These are phyloP conservation scores for Anguilla marmorata DNA, from an alignment of 2,797 vertebrate species.

Conservation along the genomic window DNA sequence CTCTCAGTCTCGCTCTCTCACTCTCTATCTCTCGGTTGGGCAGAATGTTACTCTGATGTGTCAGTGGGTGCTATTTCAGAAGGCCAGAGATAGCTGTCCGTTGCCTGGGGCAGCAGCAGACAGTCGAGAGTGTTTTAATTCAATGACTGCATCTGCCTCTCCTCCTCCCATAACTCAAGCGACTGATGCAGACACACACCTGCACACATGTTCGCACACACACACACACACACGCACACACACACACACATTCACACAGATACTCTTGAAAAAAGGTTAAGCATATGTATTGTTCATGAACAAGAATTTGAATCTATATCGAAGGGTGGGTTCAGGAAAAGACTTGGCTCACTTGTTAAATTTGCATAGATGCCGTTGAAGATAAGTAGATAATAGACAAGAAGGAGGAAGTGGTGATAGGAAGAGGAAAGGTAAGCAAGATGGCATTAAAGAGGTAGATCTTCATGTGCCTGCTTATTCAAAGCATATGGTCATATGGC, in stretches of 20 bases:
- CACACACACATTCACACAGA: background rate
- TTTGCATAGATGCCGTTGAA: background rate
- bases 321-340: background rate
- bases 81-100: constrained; percentile 30
- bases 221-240: background rate
- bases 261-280: background rate
- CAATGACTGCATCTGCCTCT: background rate
- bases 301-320: background rate
- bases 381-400: too few relatives aligned
- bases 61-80: background rate
- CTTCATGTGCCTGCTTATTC: background rate
- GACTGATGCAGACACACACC: background rate
- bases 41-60: constrained; percentile 34
- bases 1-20: background rate
- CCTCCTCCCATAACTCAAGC: background rate
- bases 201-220: background rate
- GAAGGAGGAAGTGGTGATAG: background rate
- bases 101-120: constrained; percentile 10
- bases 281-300: background rate
- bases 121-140: background rate
- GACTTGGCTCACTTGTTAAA: background rate
- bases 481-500: background rate
- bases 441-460: background rate
- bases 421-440: background rate
- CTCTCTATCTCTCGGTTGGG: constrained; percentile 33